phyloP scores from a whole-genome alignment of 2,797 vertebrate genomes.

The Hapalemur alaotrensis region DNA sequence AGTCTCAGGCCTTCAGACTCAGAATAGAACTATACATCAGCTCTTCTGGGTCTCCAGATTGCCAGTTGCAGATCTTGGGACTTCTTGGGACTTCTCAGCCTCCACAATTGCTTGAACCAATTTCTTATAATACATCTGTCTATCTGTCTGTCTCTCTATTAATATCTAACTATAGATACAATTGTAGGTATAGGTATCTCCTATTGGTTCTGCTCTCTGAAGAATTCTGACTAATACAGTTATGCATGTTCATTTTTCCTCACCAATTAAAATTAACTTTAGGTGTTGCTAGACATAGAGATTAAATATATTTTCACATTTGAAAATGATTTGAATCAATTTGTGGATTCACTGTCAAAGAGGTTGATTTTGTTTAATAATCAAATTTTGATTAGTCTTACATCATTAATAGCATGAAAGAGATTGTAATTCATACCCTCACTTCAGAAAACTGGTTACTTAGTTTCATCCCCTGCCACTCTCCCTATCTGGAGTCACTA shows the following conservation, averaged over 20 bases:
- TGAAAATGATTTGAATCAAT: background rate
- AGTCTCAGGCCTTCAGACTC: background rate
- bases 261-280: background rate
- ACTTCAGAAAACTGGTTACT: background rate
- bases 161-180: background rate
- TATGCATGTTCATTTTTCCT: background rate
- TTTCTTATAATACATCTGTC: background rate
- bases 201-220: background rate
- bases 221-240: background rate
- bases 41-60: background rate
- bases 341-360: background rate
- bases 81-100: background rate
- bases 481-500: background rate
- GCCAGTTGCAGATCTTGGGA: background rate
- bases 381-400: background rate
- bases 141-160: background rate
- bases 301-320: background rate
- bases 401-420: background rate
- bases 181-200: background rate
- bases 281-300: background rate
- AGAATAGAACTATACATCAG: background rate
- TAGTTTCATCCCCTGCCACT: background rate
- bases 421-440: background rate
- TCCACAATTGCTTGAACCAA: background rate
- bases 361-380: background rate